A percentile compares a stretch with the other conserved stretches of the same genome.
Conservation (phyloP, 2,888 invertebrate genomes). For the Tromatobia lineatoria region DNA sequence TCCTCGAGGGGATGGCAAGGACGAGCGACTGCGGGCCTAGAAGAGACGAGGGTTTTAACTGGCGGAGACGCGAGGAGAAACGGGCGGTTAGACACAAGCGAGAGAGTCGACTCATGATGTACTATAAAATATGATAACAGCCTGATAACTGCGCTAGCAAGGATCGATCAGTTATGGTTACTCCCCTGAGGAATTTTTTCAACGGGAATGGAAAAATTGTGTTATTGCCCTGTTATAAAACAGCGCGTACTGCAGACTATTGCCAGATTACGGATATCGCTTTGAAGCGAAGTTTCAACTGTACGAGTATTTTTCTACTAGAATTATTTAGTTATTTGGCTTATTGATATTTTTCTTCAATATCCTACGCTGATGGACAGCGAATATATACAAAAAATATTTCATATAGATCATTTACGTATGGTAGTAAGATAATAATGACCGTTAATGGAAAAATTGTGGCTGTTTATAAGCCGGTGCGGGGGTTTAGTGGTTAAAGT, state of each 20-base stretch:
- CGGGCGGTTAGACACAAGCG: slow-evolving; percentile 7
- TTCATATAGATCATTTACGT: too few relatives aligned
- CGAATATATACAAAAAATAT: too few relatives aligned
- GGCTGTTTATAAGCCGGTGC: too few relatives aligned
- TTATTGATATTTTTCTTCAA: too few relatives aligned
- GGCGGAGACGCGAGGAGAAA: slow-evolving; percentile 5
- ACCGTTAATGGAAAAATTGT: too few relatives aligned
- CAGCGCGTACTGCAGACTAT: neutral
- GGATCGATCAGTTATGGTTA: slow-evolving; percentile 38
- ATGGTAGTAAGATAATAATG: too few relatives aligned
- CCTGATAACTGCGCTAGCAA: slow-evolving; percentile 33
- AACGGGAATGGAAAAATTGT: neutral
- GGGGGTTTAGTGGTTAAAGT: too few relatives aligned
- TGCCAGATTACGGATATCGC: neutral
- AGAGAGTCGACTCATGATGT: neutral
- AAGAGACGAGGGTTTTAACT: neutral
- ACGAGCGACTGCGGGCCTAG: neutral
- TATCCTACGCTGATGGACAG: too few relatives aligned
- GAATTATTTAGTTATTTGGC: too few relatives aligned
- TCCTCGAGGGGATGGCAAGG: slow-evolving; percentile 26
- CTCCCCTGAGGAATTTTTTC: neutral
- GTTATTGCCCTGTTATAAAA: neutral
- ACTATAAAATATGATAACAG: slow-evolving; percentile 41
- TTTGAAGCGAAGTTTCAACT: neutral
- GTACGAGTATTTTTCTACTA: too few relatives aligned